A percentile compares a stretch with the other conserved stretches of the same genome.
Evolutionary conservation across 2,888 invertebrate species (phyloP).

Genomic region (Orthosia incerta): DNA sequence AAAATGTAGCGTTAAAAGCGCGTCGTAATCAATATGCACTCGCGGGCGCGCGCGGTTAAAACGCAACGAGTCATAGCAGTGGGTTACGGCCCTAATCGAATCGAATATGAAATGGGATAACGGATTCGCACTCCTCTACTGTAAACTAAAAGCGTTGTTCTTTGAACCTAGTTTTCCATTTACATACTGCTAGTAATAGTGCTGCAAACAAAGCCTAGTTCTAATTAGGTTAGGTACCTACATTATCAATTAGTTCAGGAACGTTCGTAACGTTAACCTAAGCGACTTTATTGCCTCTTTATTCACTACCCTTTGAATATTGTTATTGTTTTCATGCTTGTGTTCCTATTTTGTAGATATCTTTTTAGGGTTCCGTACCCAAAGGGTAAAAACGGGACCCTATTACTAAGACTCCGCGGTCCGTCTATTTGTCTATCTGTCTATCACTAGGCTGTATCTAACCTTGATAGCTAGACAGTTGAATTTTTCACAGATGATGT

Average conservation of each 20-base stretch:
- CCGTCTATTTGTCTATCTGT: too few species aligned
- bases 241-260: slow-evolving; percentile 37
- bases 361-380: too few species aligned
- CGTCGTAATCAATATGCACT: slow-evolving; percentile 12
- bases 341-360: background rate
- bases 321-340: background rate
- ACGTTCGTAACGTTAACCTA: slow-evolving; percentile 31
- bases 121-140: slow-evolving; percentile 21
- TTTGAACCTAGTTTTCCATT: slow-evolving; percentile 25
- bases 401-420: too few species aligned
- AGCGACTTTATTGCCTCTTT: slow-evolving; percentile 10
- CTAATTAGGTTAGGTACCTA: slow-evolving; percentile 33
- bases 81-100: slow-evolving; percentile 42
- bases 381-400: too few species aligned
- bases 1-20: slow-evolving; percentile 17
- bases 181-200: slow-evolving; percentile 17
- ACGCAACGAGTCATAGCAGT: slow-evolving; percentile 31
- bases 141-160: slow-evolving; percentile 38
- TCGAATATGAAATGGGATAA: slow-evolving; percentile 41
- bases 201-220: slow-evolving; percentile 32
- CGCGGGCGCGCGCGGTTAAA: background rate
- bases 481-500: too few species aligned
- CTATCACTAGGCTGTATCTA: too few species aligned
- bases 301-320: background rate
- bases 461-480: too few species aligned